Conservation (phyloP, 2,113 vertebrate genomes). For the Glaucidium brasilianum region DNA sequence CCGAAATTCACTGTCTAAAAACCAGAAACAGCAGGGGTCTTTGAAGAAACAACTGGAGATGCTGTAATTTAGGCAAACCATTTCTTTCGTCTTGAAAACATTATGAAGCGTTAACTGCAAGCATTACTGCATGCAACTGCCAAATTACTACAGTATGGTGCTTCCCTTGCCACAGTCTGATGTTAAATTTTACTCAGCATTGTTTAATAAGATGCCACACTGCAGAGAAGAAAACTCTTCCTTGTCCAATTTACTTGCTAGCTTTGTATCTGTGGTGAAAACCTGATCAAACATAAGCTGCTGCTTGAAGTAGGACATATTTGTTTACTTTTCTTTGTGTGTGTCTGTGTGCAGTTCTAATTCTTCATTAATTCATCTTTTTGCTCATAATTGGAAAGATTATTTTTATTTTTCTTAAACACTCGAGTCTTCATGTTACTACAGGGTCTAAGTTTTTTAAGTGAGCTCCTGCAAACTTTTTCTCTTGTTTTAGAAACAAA, state of each 20-base stretch:
- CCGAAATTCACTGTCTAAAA: not conserved
- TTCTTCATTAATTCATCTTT: constrained; percentile 24
- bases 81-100: not conserved
- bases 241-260: not conserved
- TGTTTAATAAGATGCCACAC: not conserved
- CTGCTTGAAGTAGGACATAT: constrained; percentile 19
- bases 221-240: not conserved
- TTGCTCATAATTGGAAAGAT: not conserved
- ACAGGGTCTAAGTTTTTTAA: not conserved
- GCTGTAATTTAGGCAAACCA: not conserved
- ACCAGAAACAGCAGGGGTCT: not conserved
- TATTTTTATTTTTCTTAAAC: not conserved
- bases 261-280: not conserved
- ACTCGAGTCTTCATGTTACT: not conserved
- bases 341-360: not conserved
- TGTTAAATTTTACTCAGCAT: not conserved
- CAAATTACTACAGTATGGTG: not conserved
- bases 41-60: not conserved
- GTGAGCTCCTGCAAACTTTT: not conserved
- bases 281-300: constrained; percentile 24
- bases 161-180: not conserved
- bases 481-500: not conserved
- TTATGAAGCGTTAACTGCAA: not conserved
- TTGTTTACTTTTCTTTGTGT: not conserved
- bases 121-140: not conserved